Conservation (phyloP, 2,113 vertebrate genomes). For the Baryphthengus martii region DNA sequence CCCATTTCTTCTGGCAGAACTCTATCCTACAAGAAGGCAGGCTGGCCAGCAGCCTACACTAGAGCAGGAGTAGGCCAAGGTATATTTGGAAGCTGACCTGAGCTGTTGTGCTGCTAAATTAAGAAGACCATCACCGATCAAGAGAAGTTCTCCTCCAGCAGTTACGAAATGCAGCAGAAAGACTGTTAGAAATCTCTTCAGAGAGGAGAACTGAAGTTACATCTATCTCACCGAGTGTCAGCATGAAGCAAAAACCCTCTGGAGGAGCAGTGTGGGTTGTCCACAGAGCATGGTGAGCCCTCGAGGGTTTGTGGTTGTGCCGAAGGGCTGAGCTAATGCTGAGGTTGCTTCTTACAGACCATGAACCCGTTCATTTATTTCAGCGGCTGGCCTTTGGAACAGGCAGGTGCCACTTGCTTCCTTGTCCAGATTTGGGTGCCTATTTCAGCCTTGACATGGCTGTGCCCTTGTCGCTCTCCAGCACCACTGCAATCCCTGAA, state of each 20-base stretch:
- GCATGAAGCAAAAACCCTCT: rapidly evolving
- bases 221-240: neutral
- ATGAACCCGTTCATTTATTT: neutral
- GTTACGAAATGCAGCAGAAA: neutral
- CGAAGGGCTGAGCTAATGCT: neutral
- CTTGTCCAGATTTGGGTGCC: neutral
- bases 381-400: neutral
- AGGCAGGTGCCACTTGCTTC: neutral
- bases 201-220: neutral
- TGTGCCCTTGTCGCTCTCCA: neutral
- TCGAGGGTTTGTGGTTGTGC: neutral
- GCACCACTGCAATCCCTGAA: neutral
- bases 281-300: neutral
- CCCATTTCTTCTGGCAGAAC: neutral
- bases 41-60: neutral
- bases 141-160: neutral
- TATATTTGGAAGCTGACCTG: neutral
- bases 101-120: neutral
- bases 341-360: neutral
- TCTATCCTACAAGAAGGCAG: neutral
- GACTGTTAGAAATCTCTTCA: neutral
- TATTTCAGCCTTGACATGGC: neutral
- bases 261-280: neutral
- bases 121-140: neutral
- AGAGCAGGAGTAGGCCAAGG: neutral